Percentiles rank a stretch among this genome's conserved stretches.
phyloP scores from a whole-genome alignment of 2,888 invertebrate genomes.

The Apomyelois bistriatella region DNA sequence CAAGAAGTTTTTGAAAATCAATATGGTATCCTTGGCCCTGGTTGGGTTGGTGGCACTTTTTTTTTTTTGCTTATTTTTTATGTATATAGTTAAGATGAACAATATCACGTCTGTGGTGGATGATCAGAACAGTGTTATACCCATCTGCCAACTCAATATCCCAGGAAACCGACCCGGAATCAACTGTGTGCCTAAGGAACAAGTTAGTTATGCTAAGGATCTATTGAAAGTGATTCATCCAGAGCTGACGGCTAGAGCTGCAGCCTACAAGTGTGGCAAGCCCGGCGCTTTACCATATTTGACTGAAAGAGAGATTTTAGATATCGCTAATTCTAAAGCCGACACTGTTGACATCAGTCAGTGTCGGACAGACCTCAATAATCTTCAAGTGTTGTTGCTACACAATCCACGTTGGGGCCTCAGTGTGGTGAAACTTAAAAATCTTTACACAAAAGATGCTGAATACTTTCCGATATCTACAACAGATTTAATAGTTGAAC shows the following conservation, averaged over 20 bases:
- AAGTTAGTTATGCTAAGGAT: conserved; percentile 81
- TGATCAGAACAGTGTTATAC: conserved; percentile 79
- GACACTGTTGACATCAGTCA: conserved; percentile 55
- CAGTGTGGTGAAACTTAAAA: conserved; percentile 73
- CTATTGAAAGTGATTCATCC: conserved; percentile 83
- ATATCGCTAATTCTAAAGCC: conserved; percentile 66
- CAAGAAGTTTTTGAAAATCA: conserved; percentile 78
- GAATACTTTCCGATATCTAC: conserved; percentile 48
- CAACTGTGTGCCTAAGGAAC: conserved; percentile 83
- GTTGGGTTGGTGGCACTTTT: conserved; percentile 82
- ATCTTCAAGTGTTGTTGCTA: conserved; percentile 84
- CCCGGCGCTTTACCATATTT: conserved; percentile 76
- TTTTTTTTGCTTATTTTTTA: conserved; percentile 82
- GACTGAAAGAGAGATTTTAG: conserved; percentile 82
- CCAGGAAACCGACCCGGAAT: conserved; percentile 76
- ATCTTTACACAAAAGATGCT: conserved; percentile 54
- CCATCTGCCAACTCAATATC: conserved; percentile 77
- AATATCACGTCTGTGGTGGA: conserved; percentile 77
- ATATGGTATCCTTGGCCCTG: conserved; percentile 82
- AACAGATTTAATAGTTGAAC: conserved; percentile 75
- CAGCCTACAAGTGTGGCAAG: conserved; percentile 79
- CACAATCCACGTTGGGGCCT: conserved; percentile 88
- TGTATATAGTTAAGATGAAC: conserved; percentile 84
- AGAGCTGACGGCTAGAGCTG: conserved; percentile 80
- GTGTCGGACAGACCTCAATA: conserved; percentile 79